Evolutionary conservation across 2,888 invertebrate species (phyloP).

Genomic region (Andrena flavipes): DNA sequence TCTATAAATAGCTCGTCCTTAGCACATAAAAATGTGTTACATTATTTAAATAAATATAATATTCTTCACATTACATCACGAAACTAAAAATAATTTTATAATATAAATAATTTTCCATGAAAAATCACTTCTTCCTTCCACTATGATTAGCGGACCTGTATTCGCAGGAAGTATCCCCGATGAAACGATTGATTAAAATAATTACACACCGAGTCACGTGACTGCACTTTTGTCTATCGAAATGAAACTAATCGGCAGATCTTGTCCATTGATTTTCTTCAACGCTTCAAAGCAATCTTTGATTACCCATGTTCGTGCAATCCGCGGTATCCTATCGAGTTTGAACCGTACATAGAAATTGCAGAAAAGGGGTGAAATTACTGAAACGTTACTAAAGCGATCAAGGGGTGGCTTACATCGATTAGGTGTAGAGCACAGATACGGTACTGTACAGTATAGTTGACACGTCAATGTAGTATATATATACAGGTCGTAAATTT

Average conservation of each 20-base stretch:
- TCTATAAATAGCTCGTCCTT: background rate
- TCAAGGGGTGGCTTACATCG: conserved; percentile 83
- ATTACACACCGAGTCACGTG: background rate
- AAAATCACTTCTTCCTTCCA: background rate
- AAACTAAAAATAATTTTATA: background rate
- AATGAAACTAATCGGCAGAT: background rate
- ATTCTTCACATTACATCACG: background rate
- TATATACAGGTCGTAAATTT: conserved; percentile 11
- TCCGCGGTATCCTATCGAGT: conserved; percentile 31
- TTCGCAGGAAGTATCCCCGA: background rate
- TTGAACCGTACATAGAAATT: conserved; percentile 58
- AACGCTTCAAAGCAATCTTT: background rate
- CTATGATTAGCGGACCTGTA: background rate
- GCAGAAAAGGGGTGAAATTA: conserved; percentile 77
- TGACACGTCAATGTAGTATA: conserved; percentile 74
- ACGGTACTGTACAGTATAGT: conserved; percentile 76
- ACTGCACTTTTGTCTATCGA: background rate
- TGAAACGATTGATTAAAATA: background rate
- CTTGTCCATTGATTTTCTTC: background rate
- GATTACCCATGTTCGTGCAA: background rate
- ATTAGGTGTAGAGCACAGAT: conserved; percentile 84
- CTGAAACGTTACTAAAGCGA: conserved; percentile 83
- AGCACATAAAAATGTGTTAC: conserved; percentile 4
- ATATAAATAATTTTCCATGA: background rate
- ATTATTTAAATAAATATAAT: background rate